Conservation (phyloP, 2,888 invertebrate species). For the Cheilosia vernalis region DNA sequence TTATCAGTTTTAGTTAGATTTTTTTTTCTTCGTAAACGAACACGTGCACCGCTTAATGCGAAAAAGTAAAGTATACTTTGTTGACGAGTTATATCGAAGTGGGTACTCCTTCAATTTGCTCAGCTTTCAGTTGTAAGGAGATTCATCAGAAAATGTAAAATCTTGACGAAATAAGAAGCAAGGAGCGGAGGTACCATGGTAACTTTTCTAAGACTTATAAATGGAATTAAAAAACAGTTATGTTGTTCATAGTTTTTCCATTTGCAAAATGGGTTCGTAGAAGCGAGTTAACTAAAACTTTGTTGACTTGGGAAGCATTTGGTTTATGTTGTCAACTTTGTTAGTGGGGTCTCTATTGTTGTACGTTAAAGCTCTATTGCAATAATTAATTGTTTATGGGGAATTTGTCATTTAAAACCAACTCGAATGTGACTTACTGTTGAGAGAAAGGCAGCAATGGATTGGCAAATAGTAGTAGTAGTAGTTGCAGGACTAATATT, state of each 20-base stretch:
- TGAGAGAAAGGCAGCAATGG: no score
- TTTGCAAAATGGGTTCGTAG: no score
- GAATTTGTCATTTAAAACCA: no score
- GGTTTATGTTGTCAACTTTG: no score
- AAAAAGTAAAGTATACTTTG: slow-evolving; percentile 12
- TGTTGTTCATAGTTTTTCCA: background rate
- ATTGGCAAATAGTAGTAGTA: no score
- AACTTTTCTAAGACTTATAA: slow-evolving; percentile 3
- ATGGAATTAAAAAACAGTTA: slow-evolving; percentile 10
- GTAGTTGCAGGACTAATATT: no score
- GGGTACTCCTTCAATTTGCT: slow-evolving; percentile 24
- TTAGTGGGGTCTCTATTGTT: no score
- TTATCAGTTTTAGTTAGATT: slow-evolving; percentile 5
- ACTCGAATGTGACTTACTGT: no score
- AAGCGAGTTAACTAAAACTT: no score
- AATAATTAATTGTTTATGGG: no score
- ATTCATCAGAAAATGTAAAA: slow-evolving; percentile 18
- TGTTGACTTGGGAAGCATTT: no score
- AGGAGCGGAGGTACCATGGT: background rate
- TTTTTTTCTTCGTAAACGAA: background rate
- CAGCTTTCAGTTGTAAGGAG: slow-evolving; percentile 20
- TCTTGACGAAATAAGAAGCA: background rate
- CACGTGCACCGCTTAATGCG: background rate
- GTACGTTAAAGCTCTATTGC: no score
- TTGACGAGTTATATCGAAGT: slow-evolving; percentile 30